Evolutionary conservation across 2,113 vertebrate species (phyloP).

Genomic region (Elephantulus edwardii): DNA sequence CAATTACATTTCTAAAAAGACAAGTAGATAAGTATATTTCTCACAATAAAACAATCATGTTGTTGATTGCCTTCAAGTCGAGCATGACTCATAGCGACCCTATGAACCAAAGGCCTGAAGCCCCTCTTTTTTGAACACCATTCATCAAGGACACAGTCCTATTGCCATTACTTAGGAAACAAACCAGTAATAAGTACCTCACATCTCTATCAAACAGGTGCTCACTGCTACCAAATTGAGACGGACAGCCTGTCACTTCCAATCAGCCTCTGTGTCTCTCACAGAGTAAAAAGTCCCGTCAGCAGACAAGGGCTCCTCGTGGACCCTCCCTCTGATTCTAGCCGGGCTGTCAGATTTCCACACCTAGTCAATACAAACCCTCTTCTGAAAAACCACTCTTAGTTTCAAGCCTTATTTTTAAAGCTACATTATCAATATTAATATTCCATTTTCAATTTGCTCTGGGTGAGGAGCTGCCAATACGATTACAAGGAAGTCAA

Average conservation of each 20-base stretch:
- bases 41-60: too few relatives aligned
- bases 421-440: too few relatives aligned
- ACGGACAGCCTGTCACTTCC: not conserved
- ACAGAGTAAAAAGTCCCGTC: not conserved
- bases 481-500: not conserved
- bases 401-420: not conserved
- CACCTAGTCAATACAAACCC: not conserved
- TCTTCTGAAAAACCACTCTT: not conserved
- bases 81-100: not conserved
- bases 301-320: too few relatives aligned
- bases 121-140: not conserved
- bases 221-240: not conserved
- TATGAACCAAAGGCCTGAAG: too few relatives aligned
- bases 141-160: not conserved
- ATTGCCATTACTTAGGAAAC: not conserved
- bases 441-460: not conserved
- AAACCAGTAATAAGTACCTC: not conserved
- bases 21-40: too few relatives aligned
- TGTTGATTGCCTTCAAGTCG: too few relatives aligned
- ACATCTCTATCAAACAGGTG: not conserved
- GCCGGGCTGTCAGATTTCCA: rapidly evolving
- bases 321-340: not conserved
- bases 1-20: not conserved
- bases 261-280: not conserved
- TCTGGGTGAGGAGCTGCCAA: not conserved